Evolutionary conservation across 2,797 vertebrate species (phyloP), one percentile per base, ranked within the genome.

Genomic region (Geotrypetes seraphini): DNA sequence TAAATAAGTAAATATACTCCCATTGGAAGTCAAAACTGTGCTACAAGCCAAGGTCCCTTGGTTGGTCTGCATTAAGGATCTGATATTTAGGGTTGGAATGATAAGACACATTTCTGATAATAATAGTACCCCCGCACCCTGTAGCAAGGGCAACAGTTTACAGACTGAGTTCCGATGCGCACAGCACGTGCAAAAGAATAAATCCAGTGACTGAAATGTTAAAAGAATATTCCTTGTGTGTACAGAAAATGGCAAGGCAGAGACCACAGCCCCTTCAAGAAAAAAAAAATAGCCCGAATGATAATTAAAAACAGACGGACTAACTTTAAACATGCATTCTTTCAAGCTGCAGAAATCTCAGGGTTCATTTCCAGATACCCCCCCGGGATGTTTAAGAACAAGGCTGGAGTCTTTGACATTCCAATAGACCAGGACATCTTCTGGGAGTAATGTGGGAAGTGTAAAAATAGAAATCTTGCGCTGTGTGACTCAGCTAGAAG

Each of bases 241-340:
- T n/a, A n/a, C n/a, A n/a, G n/a, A n/a, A n/a, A n/a, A n/a, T n/a
- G n/a, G n/a, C n/a, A n/a, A n/a, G n/a, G n/a, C n/a, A n/a, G n/a
- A n/a, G n/a, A n/a, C n/a, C n/a, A n/a, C n/a, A n/a, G n/a, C n/a
- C n/a, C n/a, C n/a, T n/a, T n/a, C n/a, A n/a, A n/a, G n/a, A n/a
- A n/a, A n/a, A 28, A 28, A n/a, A n/a, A 28, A 10, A 25, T 25
- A 25, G 5, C 8, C 26, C 10, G 13, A 14, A 15, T 11, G 10
- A 18, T 44, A 44, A 44, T 44, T 44, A 24, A 22, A 36, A 44
- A 15, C 41, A 44, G 41, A 44, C 22, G 36, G 24, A 14, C n/a
- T 19, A 19, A 19, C 19, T 8, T 16, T 21, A 26, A 16, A 31
- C 25, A 26, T 28, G 31, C 33, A 44, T 44, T 44, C 33, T 13